Percentiles rank a stretch among this genome's conserved stretches.
Evolutionary conservation across 2,113 vertebrate genomes (phyloP).

Genomic region (Telmatochromis sp.): DNA sequence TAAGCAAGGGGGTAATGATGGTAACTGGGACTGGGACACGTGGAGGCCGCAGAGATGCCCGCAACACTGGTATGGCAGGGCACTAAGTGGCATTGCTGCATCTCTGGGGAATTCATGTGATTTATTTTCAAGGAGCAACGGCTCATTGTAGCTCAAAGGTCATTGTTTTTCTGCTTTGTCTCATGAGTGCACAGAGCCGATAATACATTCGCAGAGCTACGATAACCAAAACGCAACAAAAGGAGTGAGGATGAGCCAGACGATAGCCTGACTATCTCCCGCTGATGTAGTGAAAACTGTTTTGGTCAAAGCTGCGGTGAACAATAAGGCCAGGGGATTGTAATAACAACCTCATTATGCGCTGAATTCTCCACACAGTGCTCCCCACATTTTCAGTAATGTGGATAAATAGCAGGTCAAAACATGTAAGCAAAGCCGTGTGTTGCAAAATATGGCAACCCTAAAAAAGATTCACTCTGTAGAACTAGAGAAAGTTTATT

Average conservation of each 20-base stretch:
- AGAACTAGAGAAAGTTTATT: neutral
- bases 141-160: slow-evolving; percentile 36
- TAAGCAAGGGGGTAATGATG: neutral
- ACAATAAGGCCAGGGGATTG: neutral
- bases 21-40: neutral
- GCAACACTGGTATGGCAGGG: neutral
- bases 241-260: neutral
- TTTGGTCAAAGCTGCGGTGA: neutral
- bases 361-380: neutral
- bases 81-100: neutral
- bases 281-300: slow-evolving; percentile 1
- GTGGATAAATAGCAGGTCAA: slow-evolving; percentile 19
- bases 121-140: slow-evolving; percentile 20
- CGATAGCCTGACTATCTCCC: neutral
- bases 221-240: slow-evolving; percentile 22
- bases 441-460: neutral
- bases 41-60: neutral
- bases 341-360: neutral
- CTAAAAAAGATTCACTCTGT: neutral
- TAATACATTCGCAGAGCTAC: slow-evolving; percentile 4
- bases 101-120: neutral
- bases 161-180: slow-evolving; percentile 25
- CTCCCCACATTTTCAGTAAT: neutral
- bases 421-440: neutral
- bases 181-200: neutral